Conservation (phyloP, 1,140 invertebrate species). For the Sarcophaga bullata region DNA sequence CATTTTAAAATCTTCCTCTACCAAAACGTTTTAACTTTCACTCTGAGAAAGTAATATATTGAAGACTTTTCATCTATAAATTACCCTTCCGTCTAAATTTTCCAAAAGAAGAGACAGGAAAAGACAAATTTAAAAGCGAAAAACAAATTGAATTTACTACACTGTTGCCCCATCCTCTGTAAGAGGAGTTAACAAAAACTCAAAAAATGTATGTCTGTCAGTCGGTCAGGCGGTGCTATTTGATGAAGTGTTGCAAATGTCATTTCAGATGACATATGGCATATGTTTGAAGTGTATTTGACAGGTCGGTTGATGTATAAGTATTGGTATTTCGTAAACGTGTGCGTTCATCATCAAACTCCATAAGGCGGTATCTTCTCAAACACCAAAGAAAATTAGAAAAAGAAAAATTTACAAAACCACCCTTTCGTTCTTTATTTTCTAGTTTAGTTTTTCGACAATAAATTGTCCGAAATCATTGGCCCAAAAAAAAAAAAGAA, state of each 20-base stretch:
- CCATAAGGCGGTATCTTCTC: not conserved
- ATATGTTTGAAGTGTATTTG: constrained; percentile 39
- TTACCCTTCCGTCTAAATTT: too few relatives aligned
- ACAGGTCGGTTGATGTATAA: constrained; percentile 21
- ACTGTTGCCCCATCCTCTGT: not conserved
- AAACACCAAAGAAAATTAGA: constrained; percentile 14
- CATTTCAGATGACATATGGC: constrained; percentile 29
- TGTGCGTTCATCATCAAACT: not conserved
- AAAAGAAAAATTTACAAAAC: not conserved
- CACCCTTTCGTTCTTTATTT: not conserved
- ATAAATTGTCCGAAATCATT: not conserved
- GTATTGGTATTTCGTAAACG: not conserved
- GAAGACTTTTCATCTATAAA: too few relatives aligned
- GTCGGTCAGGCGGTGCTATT: not conserved
- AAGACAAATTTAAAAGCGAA: not conserved
- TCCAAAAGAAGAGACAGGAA: too few relatives aligned
- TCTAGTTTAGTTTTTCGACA: not conserved
- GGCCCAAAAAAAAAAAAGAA: not conserved
- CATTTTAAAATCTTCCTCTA: too few relatives aligned
- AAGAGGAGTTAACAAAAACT: not conserved
- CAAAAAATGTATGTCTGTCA: not conserved
- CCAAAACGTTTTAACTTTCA: too few relatives aligned
- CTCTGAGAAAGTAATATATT: too few relatives aligned
- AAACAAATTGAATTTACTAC: not conserved
- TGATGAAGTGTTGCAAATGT: constrained; percentile 32